Conservation (phyloP, 1,140 invertebrate genomes). For the Aphelenchoides fujianensis region DNA sequence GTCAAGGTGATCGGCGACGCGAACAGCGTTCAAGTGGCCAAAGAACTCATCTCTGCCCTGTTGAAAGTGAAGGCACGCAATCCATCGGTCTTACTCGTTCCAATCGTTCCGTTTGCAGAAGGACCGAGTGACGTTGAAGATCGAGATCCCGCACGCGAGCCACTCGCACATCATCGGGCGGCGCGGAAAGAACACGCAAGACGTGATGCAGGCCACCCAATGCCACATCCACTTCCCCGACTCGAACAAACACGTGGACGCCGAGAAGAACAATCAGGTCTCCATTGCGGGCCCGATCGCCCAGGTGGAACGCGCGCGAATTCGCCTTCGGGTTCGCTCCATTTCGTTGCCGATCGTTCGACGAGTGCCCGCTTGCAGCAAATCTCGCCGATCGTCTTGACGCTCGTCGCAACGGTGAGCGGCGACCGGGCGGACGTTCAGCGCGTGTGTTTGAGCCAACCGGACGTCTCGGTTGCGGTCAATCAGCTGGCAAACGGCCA, state of each 20-base stretch:
- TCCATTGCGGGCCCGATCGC: constrained; percentile 76
- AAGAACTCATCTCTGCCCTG: constrained; percentile 79
- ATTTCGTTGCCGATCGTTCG: too few species aligned
- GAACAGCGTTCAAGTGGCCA: constrained; percentile 74
- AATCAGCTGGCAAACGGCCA: constrained; percentile 28
- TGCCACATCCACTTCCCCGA: constrained; percentile 98
- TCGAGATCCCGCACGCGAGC: constrained; percentile 94
- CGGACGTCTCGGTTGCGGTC: constrained; percentile 17
- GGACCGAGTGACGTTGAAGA: constrained; percentile 89
- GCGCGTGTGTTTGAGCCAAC: constrained; percentile 11
- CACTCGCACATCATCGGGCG: constrained; percentile 97
- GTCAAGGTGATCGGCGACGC: constrained; percentile 80
- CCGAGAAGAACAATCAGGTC: constrained; percentile 83
- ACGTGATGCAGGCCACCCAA: constrained; percentile 87
- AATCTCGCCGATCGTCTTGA: constrained; percentile 20
- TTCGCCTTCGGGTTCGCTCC: constrained; percentile 82
- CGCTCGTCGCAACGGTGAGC: constrained; percentile 2
- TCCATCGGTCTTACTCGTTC: constrained; percentile 17
- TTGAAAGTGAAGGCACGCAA: constrained; percentile 79
- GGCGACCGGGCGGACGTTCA: constrained; percentile 18
- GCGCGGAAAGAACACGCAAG: constrained; percentile 86
- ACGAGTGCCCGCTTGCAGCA: too few species aligned
- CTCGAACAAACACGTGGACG: constrained; percentile 84
- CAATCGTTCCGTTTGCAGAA: constrained; percentile 68
- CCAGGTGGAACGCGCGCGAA: constrained; percentile 82